phyloP scores from a whole-genome alignment of 1,140 invertebrate species.

The Drosophila novamexicana region DNA sequence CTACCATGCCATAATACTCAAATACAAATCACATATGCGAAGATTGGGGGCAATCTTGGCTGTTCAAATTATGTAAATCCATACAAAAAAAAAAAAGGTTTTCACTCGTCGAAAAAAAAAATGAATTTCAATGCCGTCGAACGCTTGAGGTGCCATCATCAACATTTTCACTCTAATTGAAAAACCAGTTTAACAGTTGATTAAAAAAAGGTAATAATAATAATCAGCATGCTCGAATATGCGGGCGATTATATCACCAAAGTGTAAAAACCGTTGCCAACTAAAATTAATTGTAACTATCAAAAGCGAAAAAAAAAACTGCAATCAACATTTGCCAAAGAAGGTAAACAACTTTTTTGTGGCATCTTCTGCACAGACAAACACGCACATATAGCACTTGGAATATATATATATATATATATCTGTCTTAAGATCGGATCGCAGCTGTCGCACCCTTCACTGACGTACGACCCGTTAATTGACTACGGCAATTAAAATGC shows the following conservation, averaged over 20 bases:
- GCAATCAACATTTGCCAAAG: conserved; percentile 64
- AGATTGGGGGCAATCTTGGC: conserved; percentile 68
- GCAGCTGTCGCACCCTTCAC: conserved; percentile 54
- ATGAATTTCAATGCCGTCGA: conserved; percentile 49
- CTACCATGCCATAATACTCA: conserved; percentile 24
- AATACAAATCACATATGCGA: conserved; percentile 41
- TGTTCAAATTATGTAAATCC: conserved; percentile 75
- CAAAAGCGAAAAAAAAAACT: conserved; percentile 26
- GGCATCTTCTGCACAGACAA: conserved; percentile 42
- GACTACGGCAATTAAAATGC: conserved; percentile 60
- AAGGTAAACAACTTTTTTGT: conserved; percentile 73
- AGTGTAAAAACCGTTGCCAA: conserved; percentile 44
- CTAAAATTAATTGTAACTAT: conserved; percentile 77
- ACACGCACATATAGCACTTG: neutral
- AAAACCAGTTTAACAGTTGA: conserved; percentile 82
- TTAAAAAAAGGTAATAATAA: conserved; percentile 75
- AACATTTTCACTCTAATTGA: conserved; percentile 82
- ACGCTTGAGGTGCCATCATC: conserved; percentile 69
- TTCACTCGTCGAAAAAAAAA: conserved; percentile 62
- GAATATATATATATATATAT: conserved; percentile 2
- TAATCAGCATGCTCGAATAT: conserved; percentile 43
- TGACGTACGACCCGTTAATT: conserved; percentile 40
- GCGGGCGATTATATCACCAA: conserved; percentile 71
- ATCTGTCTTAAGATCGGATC: conserved; percentile 23
- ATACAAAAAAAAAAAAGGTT: conserved; percentile 64